phyloP scores from a whole-genome alignment of 2,888 invertebrate species.

The Trisateles emortualis region DNA sequence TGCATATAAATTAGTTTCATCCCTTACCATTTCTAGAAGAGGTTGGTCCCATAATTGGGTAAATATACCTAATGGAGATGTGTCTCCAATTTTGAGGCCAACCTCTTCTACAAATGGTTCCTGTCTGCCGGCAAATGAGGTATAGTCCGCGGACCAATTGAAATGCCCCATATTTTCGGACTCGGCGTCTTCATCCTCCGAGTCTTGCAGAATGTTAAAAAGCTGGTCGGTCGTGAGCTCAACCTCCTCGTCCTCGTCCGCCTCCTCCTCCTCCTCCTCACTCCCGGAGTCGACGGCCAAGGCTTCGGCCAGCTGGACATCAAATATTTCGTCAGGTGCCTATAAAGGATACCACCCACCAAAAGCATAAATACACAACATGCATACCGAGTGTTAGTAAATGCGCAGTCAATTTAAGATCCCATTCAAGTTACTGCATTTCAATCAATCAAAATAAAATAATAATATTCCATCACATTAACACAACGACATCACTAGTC shows the following conservation, averaged over 20 bases:
- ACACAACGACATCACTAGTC: slow-evolving; percentile 1
- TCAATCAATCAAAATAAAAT: slow-evolving; percentile 1
- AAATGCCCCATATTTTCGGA: background rate
- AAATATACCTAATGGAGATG: too few relatives aligned
- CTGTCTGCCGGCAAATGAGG: too few relatives aligned
- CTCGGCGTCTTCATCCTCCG: background rate
- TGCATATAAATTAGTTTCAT: too few relatives aligned
- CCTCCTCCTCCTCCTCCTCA: too few relatives aligned
- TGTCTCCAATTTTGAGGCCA: too few relatives aligned
- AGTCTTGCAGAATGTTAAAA: background rate
- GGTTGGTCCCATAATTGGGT: too few relatives aligned
- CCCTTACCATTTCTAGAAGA: too few relatives aligned
- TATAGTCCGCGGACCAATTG: slow-evolving; percentile 1
- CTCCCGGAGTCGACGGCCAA: too few relatives aligned
- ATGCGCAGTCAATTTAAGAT: too few relatives aligned
- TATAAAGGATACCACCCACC: background rate
- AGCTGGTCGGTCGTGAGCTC: background rate
- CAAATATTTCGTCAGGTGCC: background rate
- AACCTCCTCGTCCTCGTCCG: background rate
- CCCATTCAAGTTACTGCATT: slow-evolving; percentile 2
- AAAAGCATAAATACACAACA: background rate
- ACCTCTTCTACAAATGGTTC: too few relatives aligned
- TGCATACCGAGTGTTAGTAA: too few relatives aligned
- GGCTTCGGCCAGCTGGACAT: background rate
- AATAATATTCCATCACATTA: too few relatives aligned